Evolutionary conservation across 2,113 vertebrate genomes (phyloP).

Genomic region (Pantherophis guttatus): DNA sequence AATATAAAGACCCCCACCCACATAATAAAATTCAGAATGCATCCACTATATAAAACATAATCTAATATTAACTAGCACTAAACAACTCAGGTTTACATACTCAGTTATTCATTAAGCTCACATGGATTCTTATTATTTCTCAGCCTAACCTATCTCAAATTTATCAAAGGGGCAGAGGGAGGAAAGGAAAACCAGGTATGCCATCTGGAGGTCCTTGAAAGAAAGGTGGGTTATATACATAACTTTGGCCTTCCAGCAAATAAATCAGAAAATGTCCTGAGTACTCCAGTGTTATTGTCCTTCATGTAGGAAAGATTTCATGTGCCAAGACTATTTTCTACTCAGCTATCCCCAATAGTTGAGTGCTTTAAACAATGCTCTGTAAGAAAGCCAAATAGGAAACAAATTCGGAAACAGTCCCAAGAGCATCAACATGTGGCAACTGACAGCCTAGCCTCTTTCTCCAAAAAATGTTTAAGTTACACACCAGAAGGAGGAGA

Average conservation of each 20-base stretch:
- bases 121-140: not conserved
- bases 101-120: not conserved
- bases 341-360: not conserved
- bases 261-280: not conserved
- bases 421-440: not conserved
- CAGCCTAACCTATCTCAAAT: not conserved
- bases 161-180: not conserved
- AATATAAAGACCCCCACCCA: not conserved
- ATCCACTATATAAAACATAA: not conserved
- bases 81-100: not conserved
- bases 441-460: not conserved
- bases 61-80: not conserved
- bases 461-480: not conserved
- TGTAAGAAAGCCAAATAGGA: not conserved
- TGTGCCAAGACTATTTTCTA: constrained; percentile 23
- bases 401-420: not conserved
- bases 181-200: not conserved
- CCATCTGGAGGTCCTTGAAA: not conserved
- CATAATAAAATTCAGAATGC: not conserved
- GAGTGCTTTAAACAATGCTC: not conserved
- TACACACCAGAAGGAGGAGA: not conserved
- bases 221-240: not conserved
- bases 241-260: not conserved
- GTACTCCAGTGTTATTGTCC: not conserved
- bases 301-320: not conserved